Conservation (phyloP, 2,113 vertebrate species). For the Alouatta palliata region DNA sequence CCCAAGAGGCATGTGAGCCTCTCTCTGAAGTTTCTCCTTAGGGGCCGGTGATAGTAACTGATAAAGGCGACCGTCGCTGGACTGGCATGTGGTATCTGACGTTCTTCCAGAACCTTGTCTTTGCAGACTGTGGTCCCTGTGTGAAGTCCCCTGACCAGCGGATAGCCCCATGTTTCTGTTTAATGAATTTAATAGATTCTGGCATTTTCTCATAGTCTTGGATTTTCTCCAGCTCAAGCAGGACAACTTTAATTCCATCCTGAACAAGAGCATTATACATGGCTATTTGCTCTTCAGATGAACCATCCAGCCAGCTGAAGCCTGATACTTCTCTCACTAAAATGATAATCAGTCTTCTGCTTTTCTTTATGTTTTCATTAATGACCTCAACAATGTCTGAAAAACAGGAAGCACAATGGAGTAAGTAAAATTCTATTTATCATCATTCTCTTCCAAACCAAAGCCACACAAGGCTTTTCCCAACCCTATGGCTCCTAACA, state of each 20-base stretch:
- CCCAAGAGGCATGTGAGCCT: neutral
- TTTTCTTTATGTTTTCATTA: conserved; percentile 87
- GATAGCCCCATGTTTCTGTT: conserved; percentile 89
- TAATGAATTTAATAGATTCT: conserved; percentile 92
- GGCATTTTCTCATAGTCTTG: conserved; percentile 89
- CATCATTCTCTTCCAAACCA: neutral
- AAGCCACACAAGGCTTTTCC: neutral
- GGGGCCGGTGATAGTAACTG: neutral
- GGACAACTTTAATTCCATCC: conserved; percentile 89
- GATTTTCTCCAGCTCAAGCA: conserved; percentile 93
- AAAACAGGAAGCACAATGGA: conserved; percentile 17
- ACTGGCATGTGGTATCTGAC: conserved; percentile 93
- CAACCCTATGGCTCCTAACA: accelerated
- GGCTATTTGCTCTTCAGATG: conserved; percentile 88
- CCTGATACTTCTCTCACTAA: conserved; percentile 81
- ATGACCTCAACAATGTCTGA: conserved; percentile 80
- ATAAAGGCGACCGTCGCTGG: neutral
- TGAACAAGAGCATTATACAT: conserved; percentile 89
- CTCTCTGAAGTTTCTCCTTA: conserved; percentile 5
- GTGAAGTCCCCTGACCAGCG: conserved; percentile 86
- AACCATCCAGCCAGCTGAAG: conserved; percentile 72
- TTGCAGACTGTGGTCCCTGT: conserved; percentile 75
- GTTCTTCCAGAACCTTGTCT: conserved; percentile 93
- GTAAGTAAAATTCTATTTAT: neutral
- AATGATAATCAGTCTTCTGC: conserved; percentile 91